These are phyloP conservation scores for Odontamblyopus lacepedii DNA, from an alignment of 2,797 vertebrate genomes.

Conservation along the genomic window DNA sequence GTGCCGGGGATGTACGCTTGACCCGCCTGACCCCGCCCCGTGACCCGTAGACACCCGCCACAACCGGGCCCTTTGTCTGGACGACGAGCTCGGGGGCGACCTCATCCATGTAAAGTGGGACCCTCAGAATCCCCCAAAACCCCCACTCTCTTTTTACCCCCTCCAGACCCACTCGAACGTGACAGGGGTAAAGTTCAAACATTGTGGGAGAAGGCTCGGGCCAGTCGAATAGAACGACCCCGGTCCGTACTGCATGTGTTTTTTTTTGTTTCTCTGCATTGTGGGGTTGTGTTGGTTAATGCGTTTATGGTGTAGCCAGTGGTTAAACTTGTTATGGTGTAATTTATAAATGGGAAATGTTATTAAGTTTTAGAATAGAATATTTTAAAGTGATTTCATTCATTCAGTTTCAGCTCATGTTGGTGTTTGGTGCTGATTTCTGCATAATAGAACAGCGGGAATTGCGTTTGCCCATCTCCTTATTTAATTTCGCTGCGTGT, in stretches of 20 bases:
- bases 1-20: constrained; percentile 61
- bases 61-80: constrained; percentile 71
- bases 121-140: constrained; percentile 35
- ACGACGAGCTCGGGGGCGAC: constrained; percentile 61
- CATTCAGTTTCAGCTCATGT: neutral
- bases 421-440: no score
- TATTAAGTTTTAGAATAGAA: neutral
- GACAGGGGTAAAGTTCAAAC: constrained; percentile 80
- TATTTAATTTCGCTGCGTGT: no score
- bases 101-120: constrained; percentile 71
- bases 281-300: constrained; percentile 17
- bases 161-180: constrained; percentile 60
- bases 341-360: constrained; percentile 63
- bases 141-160: constrained; percentile 2
- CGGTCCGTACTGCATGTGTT: constrained; percentile 39
- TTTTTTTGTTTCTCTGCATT: constrained; percentile 14
- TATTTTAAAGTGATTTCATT: neutral
- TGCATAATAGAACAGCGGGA: no score
- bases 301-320: constrained; percentile 45
- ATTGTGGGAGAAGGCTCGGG: constrained; percentile 57
- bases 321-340: constrained; percentile 67
- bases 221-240: constrained; percentile 63
- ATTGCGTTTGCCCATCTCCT: no score
- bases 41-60: constrained; percentile 68
- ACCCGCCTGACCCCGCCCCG: constrained; percentile 58